These are phyloP conservation scores for Meghimatium bilineatum DNA, from an alignment of 2,888 invertebrate genomes.

Conservation along the genomic window DNA sequence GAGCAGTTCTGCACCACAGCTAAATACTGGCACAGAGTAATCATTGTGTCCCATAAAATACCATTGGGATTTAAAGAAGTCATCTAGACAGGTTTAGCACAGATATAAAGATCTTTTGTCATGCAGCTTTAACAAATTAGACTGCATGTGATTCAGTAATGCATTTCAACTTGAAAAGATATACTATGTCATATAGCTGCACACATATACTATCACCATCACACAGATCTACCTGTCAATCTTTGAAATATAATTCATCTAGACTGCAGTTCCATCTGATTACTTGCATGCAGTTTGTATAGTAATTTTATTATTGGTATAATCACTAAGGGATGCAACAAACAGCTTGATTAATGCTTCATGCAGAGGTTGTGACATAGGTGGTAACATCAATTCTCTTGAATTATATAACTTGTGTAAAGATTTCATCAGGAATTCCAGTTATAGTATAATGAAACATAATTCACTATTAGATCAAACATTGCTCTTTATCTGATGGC, in stretches of 20 bases:
- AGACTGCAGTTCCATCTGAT: not conserved
- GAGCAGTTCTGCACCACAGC: not conserved
- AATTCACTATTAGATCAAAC: not conserved
- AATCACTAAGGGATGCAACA: not conserved
- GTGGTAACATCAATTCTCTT: not conserved
- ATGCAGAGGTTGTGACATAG: not conserved
- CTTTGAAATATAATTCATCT: not conserved
- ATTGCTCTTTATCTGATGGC: not conserved
- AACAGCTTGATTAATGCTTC: not conserved
- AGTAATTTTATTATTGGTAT: not conserved
- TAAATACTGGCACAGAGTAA: not conserved
- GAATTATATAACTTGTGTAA: not conserved
- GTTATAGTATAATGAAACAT: not conserved
- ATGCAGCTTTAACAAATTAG: not conserved
- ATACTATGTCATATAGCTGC: not conserved
- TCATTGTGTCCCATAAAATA: not conserved
- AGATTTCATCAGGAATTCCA: not conserved
- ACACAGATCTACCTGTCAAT: not conserved
- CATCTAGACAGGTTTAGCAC: not conserved
- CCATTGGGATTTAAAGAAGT: not conserved
- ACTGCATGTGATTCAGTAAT: not conserved
- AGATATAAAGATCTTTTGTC: not conserved
- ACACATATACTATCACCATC: not conserved
- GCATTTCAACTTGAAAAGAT: too few relatives aligned
- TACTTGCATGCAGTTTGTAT: not conserved